These are phyloP conservation scores for Theristicus caerulescens DNA, from an alignment of 2,113 vertebrate genomes.

Conservation along the genomic window DNA sequence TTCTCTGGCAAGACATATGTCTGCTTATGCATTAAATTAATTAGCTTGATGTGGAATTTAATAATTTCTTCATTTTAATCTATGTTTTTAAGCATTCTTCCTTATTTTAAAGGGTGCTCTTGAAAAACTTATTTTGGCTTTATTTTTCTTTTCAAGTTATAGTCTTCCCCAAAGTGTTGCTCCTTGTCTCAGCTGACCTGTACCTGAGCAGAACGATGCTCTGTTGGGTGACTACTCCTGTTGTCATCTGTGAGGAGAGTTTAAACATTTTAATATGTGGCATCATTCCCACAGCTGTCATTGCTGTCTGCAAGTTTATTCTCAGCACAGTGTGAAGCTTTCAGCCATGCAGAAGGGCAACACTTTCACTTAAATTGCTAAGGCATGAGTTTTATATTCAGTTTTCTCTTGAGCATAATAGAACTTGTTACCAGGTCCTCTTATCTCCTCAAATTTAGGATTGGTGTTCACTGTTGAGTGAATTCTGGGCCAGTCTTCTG, in stretches of 20 bases:
- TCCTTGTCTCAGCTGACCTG: conserved; percentile 25
- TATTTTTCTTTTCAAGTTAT: neutral
- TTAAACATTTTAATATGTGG: conserved; percentile 72
- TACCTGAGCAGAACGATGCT: conserved; percentile 59
- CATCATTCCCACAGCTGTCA: conserved; percentile 79
- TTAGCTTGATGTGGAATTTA: neutral
- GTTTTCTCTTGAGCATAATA: conserved; percentile 48
- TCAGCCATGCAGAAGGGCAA: conserved; percentile 76
- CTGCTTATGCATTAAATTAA: neutral
- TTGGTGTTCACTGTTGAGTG: neutral
- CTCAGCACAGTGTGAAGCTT: conserved; percentile 74
- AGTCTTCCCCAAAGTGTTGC: neutral
- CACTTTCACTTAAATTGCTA: conserved; percentile 73
- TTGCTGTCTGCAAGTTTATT: conserved; percentile 79
- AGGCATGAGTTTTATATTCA: conserved; percentile 68
- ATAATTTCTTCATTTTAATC: neutral
- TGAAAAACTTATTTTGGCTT: neutral
- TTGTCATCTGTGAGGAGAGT: conserved; percentile 53
- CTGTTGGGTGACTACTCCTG: conserved; percentile 63
- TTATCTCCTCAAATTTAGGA: neutral
- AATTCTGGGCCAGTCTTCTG: neutral
- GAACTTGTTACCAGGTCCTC: conserved; percentile 34
- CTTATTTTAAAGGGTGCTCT: neutral
- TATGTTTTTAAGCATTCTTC: neutral
- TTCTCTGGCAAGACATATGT: neutral